Percentiles rank a stretch among this genome's conserved stretches.
Conservation (phyloP, 2,113 vertebrate species). For the Seriola aureovittata region DNA sequence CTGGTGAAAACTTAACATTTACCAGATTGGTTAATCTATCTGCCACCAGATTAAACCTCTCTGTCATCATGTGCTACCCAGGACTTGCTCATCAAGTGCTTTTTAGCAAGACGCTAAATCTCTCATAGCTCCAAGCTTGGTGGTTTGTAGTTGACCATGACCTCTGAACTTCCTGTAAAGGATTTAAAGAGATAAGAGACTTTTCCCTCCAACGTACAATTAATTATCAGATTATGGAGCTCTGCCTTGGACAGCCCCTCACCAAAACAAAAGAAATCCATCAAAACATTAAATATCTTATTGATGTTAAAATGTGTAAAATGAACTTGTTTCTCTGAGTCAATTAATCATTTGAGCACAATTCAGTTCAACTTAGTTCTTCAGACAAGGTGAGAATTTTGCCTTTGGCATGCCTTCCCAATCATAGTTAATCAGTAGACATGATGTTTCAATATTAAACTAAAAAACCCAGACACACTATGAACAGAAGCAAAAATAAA, state of each 20-base stretch:
- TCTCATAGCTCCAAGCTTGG: neutral
- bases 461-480: neutral
- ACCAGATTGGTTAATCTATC: conserved; percentile 7
- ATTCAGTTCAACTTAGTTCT: neutral
- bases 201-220: neutral
- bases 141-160: neutral
- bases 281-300: neutral
- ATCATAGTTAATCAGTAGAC: conserved; percentile 12
- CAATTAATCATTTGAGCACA: neutral
- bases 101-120: neutral
- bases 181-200: neutral
- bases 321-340: neutral
- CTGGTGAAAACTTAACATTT: conserved; percentile 2
- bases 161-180: conserved; percentile 17
- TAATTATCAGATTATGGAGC: neutral
- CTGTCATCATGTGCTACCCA: neutral
- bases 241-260: neutral
- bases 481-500: neutral
- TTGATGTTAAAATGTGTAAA: neutral
- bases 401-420: neutral
- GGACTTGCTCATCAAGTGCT: too few relatives aligned
- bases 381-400: neutral
- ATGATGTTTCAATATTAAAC: neutral
- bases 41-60: neutral
- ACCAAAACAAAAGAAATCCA: too few relatives aligned